phyloP scores from a whole-genome alignment of 2,113 vertebrate genomes.

The Catharus bicknelli region DNA sequence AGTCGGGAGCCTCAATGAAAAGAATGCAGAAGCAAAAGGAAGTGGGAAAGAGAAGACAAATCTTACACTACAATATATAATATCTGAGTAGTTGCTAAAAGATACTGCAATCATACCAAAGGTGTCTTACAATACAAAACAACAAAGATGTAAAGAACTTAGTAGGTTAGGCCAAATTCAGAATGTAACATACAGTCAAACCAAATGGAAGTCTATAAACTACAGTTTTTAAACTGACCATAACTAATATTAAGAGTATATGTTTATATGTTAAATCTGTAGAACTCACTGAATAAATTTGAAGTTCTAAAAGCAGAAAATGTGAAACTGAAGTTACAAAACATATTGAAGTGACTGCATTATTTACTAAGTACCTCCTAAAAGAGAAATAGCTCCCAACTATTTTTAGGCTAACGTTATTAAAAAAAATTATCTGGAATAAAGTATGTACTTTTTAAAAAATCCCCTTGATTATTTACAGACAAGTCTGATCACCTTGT shows the following conservation, averaged over 20 bases:
- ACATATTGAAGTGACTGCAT: not conserved
- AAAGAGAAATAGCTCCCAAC: not conserved
- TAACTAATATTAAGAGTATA: not conserved
- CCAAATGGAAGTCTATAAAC: not conserved
- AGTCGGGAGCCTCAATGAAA: conserved; percentile 91
- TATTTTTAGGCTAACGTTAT: not conserved
- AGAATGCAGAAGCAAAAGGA: conserved; percentile 79
- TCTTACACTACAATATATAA: conserved; percentile 74
- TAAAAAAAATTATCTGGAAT: not conserved
- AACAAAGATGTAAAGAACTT: conserved; percentile 67
- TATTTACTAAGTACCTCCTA: not conserved
- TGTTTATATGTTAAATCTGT: not conserved
- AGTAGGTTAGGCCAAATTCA: conserved; percentile 30
- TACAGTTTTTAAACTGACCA: not conserved
- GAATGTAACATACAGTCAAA: not conserved
- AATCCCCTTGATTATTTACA: not conserved
- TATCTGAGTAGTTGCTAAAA: conserved; percentile 41
- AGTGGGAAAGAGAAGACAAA: conserved; percentile 79
- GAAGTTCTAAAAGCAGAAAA: not conserved
- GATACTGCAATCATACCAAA: conserved; percentile 18
- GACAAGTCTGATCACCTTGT: not conserved
- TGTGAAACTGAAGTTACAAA: not conserved
- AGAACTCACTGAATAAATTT: not conserved
- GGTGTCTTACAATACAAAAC: conserved; percentile 22
- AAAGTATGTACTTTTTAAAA: not conserved